Evolutionary conservation across 2,797 vertebrate genomes (phyloP), one percentile per base, ranked within the genome.

Genomic region (Poeciliopsis paucimaculata): DNA sequence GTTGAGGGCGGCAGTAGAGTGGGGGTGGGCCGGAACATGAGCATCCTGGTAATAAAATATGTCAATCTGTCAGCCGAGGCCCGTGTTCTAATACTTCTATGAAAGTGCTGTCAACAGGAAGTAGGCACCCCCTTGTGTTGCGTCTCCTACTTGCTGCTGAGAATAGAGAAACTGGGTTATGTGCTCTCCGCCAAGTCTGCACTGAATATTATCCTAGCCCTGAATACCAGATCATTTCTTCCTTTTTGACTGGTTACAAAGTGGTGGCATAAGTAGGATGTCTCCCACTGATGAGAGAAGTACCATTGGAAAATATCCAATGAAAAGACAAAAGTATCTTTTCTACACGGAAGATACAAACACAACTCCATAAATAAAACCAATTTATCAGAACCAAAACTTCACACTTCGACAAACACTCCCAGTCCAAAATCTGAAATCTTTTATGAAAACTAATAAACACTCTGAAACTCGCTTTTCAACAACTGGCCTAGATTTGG

Each of bases 161-260:
- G 60, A 64, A 64, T 5, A 66, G 34, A 20, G 62, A 66, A 66
- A 66, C 55, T 57, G 62, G 34, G 62, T 66, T 66, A 20, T 66
- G 34, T 20, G 62, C 62, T 66, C 3, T 66, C 34, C 5, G 11
- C 39, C 31, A 13, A 26, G 23, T 41, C 64, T 43, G 64, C 34
- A 41, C 39, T 26, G 64, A 20, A 41, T 23, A 20, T 43, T 13
- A 41, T 23, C 20, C 60, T 18, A 62, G 28, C 16, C 36, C 18
- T 68, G 64, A 68, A 41, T 68, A 20, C 11, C 36, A 68, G 64
- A 39, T 41, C 9, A 39, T 11, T 68, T 68, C 31, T 41, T 68
- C 9, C 9, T 23, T 68, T 23, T 4, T 68, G 39, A 23, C 36
- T 41, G 20, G 36, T 41, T 68, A 26, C 8, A 9, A 68, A 68